Percentiles rank a stretch among this genome's conserved stretches.
Evolutionary conservation across 2,888 invertebrate species (phyloP).

Genomic region (Eupithecia dodoneata): DNA sequence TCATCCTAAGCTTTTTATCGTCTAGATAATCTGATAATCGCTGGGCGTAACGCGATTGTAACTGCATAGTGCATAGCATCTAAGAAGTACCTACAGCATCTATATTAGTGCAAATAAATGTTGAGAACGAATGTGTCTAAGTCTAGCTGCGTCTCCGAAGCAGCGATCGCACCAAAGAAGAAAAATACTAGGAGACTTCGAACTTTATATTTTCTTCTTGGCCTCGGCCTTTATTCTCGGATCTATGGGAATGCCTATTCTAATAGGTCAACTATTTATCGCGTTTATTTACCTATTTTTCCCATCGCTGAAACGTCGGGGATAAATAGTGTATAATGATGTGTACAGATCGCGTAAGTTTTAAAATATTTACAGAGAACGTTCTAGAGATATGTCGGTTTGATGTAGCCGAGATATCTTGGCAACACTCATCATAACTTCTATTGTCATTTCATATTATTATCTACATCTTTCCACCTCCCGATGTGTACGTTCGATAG

Average conservation of each 20-base stretch:
- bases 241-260: too few species aligned
- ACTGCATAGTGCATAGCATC: neutral
- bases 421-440: neutral
- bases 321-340: too few species aligned
- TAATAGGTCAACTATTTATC: too few species aligned
- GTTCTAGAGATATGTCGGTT: neutral
- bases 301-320: too few species aligned
- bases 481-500: conserved; percentile 11
- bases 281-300: too few species aligned
- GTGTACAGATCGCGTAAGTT: too few species aligned
- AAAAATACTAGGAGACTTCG: neutral
- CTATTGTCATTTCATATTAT: neutral
- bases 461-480: neutral
- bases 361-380: too few species aligned
- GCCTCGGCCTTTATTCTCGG: too few species aligned
- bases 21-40: too few species aligned
- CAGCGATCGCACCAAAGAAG: neutral
- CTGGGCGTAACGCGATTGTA: neutral
- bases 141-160: neutral
- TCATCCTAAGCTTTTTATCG: too few species aligned
- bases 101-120: too few species aligned
- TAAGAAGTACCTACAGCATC: neutral
- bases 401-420: conserved; percentile 1
- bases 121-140: neutral
- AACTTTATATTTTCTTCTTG: neutral